Conservation (phyloP, 2,888 invertebrate species). For the Autographa pulchrina region DNA sequence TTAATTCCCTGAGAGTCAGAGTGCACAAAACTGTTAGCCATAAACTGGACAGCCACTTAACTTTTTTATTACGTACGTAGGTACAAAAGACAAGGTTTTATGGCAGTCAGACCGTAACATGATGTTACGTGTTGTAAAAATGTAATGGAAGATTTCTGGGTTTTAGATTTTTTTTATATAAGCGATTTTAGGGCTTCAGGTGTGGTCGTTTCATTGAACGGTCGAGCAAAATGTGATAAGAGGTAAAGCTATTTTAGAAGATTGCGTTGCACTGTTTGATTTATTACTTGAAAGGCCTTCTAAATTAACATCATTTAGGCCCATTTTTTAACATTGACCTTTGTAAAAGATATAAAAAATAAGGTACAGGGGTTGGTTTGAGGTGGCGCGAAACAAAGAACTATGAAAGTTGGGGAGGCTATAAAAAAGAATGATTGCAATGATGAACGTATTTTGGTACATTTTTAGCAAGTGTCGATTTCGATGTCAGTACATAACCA, state of each 20-base stretch:
- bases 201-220: not conserved
- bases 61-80: conserved; percentile 52
- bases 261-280: too few relatives aligned
- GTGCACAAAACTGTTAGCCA: conserved; percentile 40
- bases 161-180: conserved; percentile 29
- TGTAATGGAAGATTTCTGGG: conserved; percentile 36
- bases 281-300: too few relatives aligned
- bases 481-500: not conserved
- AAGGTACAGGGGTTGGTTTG: too few relatives aligned
- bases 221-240: not conserved
- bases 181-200: conserved; percentile 20
- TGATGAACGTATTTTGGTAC: too few relatives aligned
- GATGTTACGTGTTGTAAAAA: conserved; percentile 48
- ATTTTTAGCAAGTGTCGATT: not conserved
- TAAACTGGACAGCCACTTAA: conserved; percentile 61
- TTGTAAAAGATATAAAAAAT: too few relatives aligned
- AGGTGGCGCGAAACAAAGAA: too few relatives aligned
- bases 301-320: too few relatives aligned
- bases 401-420: too few relatives aligned
- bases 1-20: conserved; percentile 42
- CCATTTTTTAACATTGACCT: too few relatives aligned
- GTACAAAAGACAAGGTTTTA: conserved; percentile 57
- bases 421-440: too few relatives aligned
- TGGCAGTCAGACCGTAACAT: conserved; percentile 45
- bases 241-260: not conserved